These are phyloP conservation scores for Cinclus mexicanus DNA, from an alignment of 2,113 vertebrate species.

Conservation along the genomic window DNA sequence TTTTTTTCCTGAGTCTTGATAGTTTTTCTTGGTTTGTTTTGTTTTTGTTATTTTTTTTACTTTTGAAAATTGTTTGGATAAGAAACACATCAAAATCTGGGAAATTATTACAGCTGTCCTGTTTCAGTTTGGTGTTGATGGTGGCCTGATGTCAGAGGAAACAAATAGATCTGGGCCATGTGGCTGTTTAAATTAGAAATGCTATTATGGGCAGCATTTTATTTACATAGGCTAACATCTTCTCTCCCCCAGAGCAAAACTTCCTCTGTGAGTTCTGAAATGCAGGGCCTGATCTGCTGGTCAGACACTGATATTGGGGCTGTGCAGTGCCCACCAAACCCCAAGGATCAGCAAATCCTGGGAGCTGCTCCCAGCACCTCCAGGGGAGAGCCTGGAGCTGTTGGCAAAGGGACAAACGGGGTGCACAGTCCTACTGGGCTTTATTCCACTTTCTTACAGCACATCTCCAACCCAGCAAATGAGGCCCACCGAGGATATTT, in stretches of 20 bases:
- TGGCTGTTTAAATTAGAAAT: not conserved
- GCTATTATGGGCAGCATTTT: not conserved
- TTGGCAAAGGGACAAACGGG: not conserved
- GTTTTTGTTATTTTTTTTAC: not conserved
- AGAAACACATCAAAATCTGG: not conserved
- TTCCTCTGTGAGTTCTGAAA: fast-evolving
- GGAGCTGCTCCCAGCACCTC: not conserved
- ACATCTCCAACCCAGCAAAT: not conserved
- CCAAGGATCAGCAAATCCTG: not conserved
- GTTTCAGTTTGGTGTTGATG: not conserved
- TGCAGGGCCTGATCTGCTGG: fast-evolving
- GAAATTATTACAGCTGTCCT: not conserved
- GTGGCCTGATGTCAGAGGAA: not conserved
- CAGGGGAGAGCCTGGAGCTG: fast-evolving
- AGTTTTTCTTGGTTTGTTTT: not conserved
- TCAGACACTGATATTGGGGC: too few species aligned
- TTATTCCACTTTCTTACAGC: not conserved
- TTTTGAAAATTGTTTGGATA: not conserved
- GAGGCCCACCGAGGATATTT: not conserved
- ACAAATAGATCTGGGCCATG: not conserved
- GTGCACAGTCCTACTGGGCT: not conserved
- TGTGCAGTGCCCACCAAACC: not conserved
- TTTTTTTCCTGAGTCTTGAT: not conserved
- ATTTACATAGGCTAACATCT: not conserved
- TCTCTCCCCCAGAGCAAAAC: not conserved